Evolutionary conservation across 2,888 invertebrate genomes (phyloP), one percentile per base, ranked within the genome.

Genomic region (Nyleta sp.): DNA sequence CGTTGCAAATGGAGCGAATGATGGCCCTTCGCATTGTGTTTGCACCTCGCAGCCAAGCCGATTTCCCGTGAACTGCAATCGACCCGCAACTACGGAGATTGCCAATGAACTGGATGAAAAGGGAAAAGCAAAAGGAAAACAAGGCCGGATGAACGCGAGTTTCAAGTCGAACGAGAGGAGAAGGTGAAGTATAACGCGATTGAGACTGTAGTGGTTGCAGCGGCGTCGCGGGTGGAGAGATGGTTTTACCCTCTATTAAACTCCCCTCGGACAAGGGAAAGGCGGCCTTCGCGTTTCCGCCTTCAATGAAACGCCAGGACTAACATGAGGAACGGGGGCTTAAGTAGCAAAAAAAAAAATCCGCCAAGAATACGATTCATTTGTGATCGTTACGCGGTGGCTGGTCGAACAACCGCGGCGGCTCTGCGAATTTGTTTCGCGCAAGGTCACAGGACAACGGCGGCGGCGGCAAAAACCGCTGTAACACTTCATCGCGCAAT

Each of bases 261-360:
- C 89, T 87, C 87, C 87, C 88, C 85, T 82, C 82, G 88, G 92
- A 93, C 93, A 92, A 91, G 92, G 91, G 92, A 92, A 92, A 92
- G 93, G 92, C 92, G 92, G 92, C 84, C 80, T 81, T 71, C 64
- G 72, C 67, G 73, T 79, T 84, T 84, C 80, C 83, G 82, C 67
- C 79, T 81, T 83, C 85, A 83, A 85, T 87, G 86, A 88, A 86
- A 87, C 83, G 85, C 81, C 64, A 73, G 62, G 65, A 76, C 71
- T 60, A 72, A 50, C 68, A 67, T 46, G 71, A 59, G 64, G 24
- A 68, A 72, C 64, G 76, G 77, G 73, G 78, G n/a, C 80, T 79
- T 68, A 80, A 82, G 65, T 57, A 68, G 79, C 78, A 78, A 80
- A 80, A 80, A 80, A 78, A 78, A 80, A 80, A 82, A 81, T 65